phyloP scores from a whole-genome alignment of 1,140 invertebrate species.

The Holcopasites calliopsidis region DNA sequence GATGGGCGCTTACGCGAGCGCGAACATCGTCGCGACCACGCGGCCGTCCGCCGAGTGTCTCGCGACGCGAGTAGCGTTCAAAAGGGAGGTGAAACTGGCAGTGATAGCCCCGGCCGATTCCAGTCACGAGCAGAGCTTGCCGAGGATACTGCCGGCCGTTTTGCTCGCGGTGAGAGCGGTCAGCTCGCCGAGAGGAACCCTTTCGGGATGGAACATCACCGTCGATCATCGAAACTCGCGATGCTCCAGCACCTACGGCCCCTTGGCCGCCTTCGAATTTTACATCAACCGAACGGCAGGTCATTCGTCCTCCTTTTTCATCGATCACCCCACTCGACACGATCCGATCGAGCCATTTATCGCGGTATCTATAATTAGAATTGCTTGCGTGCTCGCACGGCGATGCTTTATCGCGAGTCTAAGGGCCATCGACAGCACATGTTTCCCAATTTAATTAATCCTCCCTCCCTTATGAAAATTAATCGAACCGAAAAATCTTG shows the following conservation, averaged over 20 bases:
- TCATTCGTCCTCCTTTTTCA: constrained; percentile 61
- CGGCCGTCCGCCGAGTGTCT: constrained; percentile 48
- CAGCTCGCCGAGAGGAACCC: constrained; percentile 80
- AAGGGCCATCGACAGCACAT: too few species aligned
- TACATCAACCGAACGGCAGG: constrained; percentile 85
- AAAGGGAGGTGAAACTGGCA: constrained; percentile 81
- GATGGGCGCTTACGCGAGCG: constrained; percentile 11
- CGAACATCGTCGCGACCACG: not conserved
- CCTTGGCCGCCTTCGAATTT: constrained; percentile 89
- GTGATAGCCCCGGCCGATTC: constrained; percentile 85
- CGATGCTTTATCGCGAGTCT: constrained; percentile 10
- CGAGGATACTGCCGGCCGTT: constrained; percentile 87
- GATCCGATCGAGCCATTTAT: not conserved
- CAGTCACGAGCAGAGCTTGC: constrained; percentile 83
- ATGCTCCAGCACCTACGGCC: constrained; percentile 89
- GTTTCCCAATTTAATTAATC: too few species aligned
- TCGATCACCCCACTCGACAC: too few species aligned
- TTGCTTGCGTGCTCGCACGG: constrained; percentile 21
- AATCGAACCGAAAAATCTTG: not conserved
- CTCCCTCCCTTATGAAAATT: not conserved
- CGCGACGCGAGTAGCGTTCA: constrained; percentile 52
- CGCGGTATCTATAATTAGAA: constrained; percentile 33
- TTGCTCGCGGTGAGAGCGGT: constrained; percentile 85
- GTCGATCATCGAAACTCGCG: constrained; percentile 86
- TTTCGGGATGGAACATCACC: constrained; percentile 85